These are phyloP conservation scores for Scopus umbretta DNA, from an alignment of 2,113 vertebrate genomes.

Conservation along the genomic window DNA sequence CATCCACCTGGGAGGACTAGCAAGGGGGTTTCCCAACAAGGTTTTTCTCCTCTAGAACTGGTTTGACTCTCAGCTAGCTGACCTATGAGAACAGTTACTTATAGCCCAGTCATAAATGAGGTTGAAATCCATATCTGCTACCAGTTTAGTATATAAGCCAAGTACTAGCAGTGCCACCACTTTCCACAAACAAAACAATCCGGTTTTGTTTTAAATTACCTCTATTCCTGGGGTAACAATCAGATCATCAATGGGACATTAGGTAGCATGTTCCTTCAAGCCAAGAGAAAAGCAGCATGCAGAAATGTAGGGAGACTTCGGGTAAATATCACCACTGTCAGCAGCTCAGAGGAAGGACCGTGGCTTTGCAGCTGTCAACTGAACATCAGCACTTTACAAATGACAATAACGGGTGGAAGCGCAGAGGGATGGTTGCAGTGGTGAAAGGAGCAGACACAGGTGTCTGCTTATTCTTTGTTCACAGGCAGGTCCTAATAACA, in stretches of 20 bases:
- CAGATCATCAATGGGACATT: rapidly evolving
- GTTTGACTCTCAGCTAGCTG: not conserved
- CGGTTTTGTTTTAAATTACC: not conserved
- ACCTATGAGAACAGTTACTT: not conserved
- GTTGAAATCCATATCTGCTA: not conserved
- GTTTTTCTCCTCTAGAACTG: not conserved
- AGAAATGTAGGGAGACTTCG: not conserved
- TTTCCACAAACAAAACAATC: not conserved
- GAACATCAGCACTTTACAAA: rapidly evolving
- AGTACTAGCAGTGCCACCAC: rapidly evolving
- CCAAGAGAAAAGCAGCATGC: not conserved
- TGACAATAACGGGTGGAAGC: not conserved
- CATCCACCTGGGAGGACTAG: not conserved
- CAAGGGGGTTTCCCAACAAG: not conserved
- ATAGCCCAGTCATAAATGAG: not conserved
- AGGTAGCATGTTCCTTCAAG: not conserved
- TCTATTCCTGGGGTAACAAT: not conserved
- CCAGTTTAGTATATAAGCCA: not conserved
- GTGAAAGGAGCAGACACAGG: not conserved
- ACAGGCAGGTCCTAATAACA: not conserved
- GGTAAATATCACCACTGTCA: not conserved
- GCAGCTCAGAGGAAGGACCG: not conserved
- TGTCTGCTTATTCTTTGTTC: not conserved
- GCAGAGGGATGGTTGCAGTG: not conserved
- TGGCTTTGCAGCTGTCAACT: not conserved